Conservation (phyloP, 2,888 invertebrate genomes). For the Anthophora plumipes region DNA sequence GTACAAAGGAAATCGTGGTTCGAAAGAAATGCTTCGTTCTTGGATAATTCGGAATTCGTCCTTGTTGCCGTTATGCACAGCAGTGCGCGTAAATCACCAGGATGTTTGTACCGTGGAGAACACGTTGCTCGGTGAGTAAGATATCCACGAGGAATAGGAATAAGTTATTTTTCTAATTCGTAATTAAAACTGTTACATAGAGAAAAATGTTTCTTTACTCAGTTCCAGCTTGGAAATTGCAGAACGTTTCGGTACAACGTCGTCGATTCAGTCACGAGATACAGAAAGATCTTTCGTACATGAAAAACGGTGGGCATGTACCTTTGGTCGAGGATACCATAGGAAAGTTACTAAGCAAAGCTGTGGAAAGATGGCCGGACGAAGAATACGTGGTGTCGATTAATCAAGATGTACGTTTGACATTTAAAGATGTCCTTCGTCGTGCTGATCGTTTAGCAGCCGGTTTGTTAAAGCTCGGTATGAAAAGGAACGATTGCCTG, state of each 20-base stretch:
- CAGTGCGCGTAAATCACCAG: too few species aligned
- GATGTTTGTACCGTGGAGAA: not conserved
- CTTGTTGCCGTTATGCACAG: not conserved
- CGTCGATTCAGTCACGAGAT: not conserved
- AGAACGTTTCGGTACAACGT: not conserved
- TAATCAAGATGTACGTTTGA: conserved; percentile 86
- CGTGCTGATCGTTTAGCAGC: conserved; percentile 90
- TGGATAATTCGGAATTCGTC: not conserved
- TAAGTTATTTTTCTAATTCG: too few species aligned
- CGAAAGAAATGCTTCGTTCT: conserved; percentile 20
- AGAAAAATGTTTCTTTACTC: not conserved
- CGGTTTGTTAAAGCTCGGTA: conserved; percentile 89
- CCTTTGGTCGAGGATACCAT: conserved; percentile 86
- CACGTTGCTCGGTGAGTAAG: conserved; percentile 20
- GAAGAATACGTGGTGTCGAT: conserved; percentile 87
- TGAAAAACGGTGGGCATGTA: conserved; percentile 39
- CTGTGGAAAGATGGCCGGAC: conserved; percentile 86
- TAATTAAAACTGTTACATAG: too few species aligned
- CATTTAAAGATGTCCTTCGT: conserved; percentile 85
- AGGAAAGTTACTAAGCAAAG: conserved; percentile 87
- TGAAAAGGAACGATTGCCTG: conserved; percentile 90
- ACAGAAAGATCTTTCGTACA: not conserved
- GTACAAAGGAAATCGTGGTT: not conserved
- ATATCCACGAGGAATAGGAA: not conserved
- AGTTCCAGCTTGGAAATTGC: not conserved